phyloP scores from a whole-genome alignment of 1,140 invertebrate genomes.

The Scaptodrosophila lebanonensis region DNA sequence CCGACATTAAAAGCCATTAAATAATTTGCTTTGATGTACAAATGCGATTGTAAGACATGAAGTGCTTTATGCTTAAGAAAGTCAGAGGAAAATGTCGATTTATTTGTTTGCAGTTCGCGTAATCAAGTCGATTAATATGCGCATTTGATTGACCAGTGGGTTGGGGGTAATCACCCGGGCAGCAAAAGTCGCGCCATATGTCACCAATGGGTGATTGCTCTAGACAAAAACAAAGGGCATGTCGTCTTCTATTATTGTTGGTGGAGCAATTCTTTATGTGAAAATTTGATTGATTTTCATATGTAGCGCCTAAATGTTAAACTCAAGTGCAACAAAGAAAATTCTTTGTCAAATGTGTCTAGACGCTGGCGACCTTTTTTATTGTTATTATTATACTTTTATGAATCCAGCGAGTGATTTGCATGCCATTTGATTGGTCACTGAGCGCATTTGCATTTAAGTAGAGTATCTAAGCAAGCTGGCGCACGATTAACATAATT shows the following conservation, averaged over 20 bases:
- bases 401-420: too few species aligned
- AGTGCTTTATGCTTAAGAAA: too few species aligned
- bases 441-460: too few species aligned
- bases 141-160: slow-evolving; percentile 54
- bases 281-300: slow-evolving; percentile 60
- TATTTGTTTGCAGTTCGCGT: slow-evolving; percentile 17
- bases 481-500: too few species aligned
- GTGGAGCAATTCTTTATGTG: slow-evolving; percentile 4
- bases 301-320: slow-evolving; percentile 12
- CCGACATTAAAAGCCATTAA: too few species aligned
- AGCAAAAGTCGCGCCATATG: slow-evolving; percentile 4
- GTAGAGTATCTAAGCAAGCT: too few species aligned
- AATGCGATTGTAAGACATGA: too few species aligned
- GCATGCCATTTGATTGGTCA: too few species aligned
- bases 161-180: neutral
- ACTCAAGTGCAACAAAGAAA: neutral
- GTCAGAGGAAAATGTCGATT: slow-evolving; percentile 16
- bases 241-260: slow-evolving; percentile 17
- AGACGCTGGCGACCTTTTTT: slow-evolving; percentile 44
- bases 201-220: slow-evolving; percentile 16
- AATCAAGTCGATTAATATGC: slow-evolving; percentile 63
- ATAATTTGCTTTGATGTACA: too few species aligned
- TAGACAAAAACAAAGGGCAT: slow-evolving; percentile 9
- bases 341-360: slow-evolving; percentile 24
- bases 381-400: too few species aligned